Base-by-base conservation (phyloP, 2,888 invertebrate genomes). In the Andrena bucephala region DNA sequence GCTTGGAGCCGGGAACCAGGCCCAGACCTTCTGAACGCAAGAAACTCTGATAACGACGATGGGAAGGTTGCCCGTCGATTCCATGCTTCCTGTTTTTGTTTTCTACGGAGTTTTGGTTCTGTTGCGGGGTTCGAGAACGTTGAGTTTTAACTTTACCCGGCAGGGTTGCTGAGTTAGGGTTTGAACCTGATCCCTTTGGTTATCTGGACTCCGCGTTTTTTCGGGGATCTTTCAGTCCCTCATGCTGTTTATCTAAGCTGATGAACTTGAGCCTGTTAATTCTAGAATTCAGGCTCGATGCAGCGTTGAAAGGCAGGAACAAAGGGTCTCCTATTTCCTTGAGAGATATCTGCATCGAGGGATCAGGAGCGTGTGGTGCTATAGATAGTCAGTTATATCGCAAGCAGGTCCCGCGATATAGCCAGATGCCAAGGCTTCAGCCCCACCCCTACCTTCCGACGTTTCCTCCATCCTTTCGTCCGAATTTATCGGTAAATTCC, bases 401-500 rank as follows among this genome's bases (percentile, higher is more conserved):
- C 68, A 86, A 85, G 89, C 87, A 87, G 89, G 90, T 87, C 90
- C 87, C 84, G 81, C 73, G 54, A 87, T 85, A 86, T 87, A 89
- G 80, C 87, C 87, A 89, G 89, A 89, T 86, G 83, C 86, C 85
- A 71, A 84, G 72, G 78, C 83, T 83, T 75, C 73, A 70, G 70
- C 73, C 66, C 70, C 74, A 66, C 81, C 57, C 24, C 74, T 60
- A 59, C 33, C 42, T 16, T 66, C 71, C 33, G 6, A 60, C 24
- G 20, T 59, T 66, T 54, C 24, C 77, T 67, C 65, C 77, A 80
- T 59, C 79, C 75, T 62, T 65, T 67, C 60, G 31, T 33, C 48
- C 84, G 75, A 78, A 87, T 87, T 87, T 89, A 89, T 87, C 85
- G 85, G 71, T 82, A 75, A 86, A 89, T 83, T 79, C 77, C 74